Evolutionary conservation across 2,888 invertebrate genomes (phyloP), one percentile per base, ranked within the genome.

Genomic region (Dichetophora obliterata): DNA sequence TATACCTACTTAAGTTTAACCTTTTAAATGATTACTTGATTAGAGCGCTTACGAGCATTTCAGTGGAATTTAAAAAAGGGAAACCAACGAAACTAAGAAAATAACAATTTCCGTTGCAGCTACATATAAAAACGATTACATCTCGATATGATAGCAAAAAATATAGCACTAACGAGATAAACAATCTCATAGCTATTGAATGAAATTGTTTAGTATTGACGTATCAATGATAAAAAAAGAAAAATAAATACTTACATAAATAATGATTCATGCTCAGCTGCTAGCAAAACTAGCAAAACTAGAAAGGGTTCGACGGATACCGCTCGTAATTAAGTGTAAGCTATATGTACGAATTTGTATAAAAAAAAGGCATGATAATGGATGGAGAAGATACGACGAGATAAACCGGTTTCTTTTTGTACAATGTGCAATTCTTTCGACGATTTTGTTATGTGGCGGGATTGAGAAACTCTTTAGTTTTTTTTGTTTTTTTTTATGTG

Each of bases 391-490:
- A 66, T 52, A 69, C 52, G 31, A 52, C 9, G 8, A 43, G 3
- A 19, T 37, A 59, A 54, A 52, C 69, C 69, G 69, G 69, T 69
- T 48, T 48, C 43, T 43, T 43, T 43, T 43, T 11, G 43, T 14
- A n/a, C n/a, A n/a, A 43, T 43, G 54, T 54, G 22, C 54, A 54
- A 54, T 19, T 22, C 19, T 22, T 54, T 54, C 54, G n/a, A 6
- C 19, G 22, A 54, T 19, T 54, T 22, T 0, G 22, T 54, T n/a
- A 22, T 54, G 54, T 22, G 54, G 22, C 19, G 19, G 19, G n/a
- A 22, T 9, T 54, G 1, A 9, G 54, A 22, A 19, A 54, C 22
- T 77, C 77, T 77, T 78, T 78, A 59, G 76, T 68, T 78, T 75
- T 50, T 70, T 70, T 22, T 59, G 52, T 54, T 66, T 54, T 52